These are phyloP conservation scores for Ichneumoninae sp. DNA, from an alignment of 2,888 invertebrate genomes.

Conservation along the genomic window DNA sequence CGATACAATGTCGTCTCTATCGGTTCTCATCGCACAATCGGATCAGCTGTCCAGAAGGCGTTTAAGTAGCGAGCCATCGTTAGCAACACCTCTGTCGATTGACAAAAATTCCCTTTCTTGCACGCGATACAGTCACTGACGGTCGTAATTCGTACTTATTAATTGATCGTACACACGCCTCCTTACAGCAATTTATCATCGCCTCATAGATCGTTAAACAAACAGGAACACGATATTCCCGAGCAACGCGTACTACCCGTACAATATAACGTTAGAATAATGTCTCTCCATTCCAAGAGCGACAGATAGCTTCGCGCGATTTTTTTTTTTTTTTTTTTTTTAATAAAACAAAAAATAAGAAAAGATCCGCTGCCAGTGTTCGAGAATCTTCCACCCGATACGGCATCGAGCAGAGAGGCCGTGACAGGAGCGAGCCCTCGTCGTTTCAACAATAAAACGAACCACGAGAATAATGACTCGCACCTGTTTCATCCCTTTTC, in stretches of 20 bases:
- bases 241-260: background rate
- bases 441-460: conserved; percentile 54
- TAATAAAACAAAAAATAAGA: background rate
- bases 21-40: background rate
- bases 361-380: conserved; percentile 24
- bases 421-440: background rate
- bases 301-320: conserved; percentile 44
- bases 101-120: background rate
- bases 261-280: conserved; percentile 8
- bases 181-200: background rate
- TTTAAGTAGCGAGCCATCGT: background rate
- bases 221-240: conserved; percentile 18
- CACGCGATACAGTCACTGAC: background rate
- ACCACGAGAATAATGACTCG: conserved; percentile 67
- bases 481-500: conserved; percentile 69
- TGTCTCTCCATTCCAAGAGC: conserved; percentile 34
- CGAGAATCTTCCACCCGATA: conserved; percentile 42
- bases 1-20: background rate
- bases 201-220: background rate
- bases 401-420: conserved; percentile 21
- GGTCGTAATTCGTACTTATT: background rate
- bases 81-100: background rate
- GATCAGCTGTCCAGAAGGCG: background rate
- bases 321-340: too few relatives aligned
- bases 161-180: background rate